phyloP scores from a whole-genome alignment of 2,113 vertebrate genomes.

The Trematocara variabile region DNA sequence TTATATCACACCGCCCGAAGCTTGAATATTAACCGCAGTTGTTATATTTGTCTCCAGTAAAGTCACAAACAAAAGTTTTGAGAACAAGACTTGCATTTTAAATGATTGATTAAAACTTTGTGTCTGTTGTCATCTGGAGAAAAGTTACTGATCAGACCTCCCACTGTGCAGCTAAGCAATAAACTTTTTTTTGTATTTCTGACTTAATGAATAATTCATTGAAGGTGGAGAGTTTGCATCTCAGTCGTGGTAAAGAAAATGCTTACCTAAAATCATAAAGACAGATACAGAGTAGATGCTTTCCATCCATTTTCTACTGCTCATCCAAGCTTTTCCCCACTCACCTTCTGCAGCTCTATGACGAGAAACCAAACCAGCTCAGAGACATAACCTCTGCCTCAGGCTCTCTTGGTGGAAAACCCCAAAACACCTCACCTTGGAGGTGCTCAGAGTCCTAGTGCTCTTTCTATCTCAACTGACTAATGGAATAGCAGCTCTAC shows the following conservation, averaged over 20 bases:
- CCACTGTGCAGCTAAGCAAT: neutral
- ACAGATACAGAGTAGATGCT: neutral
- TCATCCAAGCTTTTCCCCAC: neutral
- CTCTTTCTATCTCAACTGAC: neutral
- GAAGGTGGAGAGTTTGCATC: neutral
- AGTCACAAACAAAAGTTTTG: slow-evolving; percentile 5
- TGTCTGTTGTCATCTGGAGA: neutral
- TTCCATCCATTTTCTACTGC: neutral
- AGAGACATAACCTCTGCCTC: rapidly evolving
- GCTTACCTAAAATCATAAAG: neutral
- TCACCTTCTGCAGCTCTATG: neutral
- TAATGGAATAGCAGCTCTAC: neutral
- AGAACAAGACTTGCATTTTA: neutral
- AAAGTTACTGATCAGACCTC: neutral
- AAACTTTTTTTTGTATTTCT: neutral
- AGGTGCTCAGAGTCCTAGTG: rapidly evolving
- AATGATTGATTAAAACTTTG: neutral
- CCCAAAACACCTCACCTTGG: no score
- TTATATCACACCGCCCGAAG: slow-evolving; percentile 10
- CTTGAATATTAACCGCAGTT: slow-evolving; percentile 18
- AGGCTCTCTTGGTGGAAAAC: neutral
- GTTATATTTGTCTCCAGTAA: neutral
- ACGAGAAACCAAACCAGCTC: neutral
- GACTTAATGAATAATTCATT: neutral
- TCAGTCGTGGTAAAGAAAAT: neutral